Percentiles rank a stretch among this genome's conserved stretches.
phyloP scores from a whole-genome alignment of 1,140 invertebrate genomes.

The Zaprionus africanus region DNA sequence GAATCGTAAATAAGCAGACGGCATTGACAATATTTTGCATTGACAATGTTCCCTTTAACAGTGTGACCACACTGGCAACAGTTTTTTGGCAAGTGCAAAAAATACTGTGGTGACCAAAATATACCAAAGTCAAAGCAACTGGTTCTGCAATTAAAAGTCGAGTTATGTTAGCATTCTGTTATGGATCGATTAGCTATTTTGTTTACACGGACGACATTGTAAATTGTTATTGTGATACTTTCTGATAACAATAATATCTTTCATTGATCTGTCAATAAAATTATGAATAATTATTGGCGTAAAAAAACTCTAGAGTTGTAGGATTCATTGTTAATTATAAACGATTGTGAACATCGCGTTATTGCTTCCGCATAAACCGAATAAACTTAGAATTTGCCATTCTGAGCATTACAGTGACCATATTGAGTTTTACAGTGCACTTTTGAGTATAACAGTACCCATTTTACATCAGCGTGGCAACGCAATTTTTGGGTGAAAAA shows the following conservation, averaged over 20 bases:
- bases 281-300: neutral
- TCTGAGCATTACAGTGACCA: slow-evolving; percentile 15
- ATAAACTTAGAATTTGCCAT: slow-evolving; percentile 1
- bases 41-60: neutral
- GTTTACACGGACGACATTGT: neutral
- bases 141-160: neutral
- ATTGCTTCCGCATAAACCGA: neutral
- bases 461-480: slow-evolving; percentile 57
- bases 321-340: neutral
- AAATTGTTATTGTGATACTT: neutral
- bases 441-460: slow-evolving; percentile 45
- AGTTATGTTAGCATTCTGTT: neutral
- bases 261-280: neutral
- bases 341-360: neutral
- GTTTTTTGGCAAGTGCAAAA: neutral
- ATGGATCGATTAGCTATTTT: neutral
- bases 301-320: neutral
- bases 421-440: slow-evolving; percentile 33
- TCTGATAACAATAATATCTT: neutral
- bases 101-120: neutral
- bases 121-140: neutral
- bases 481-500: slow-evolving; percentile 57
- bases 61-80: neutral
- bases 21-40: slow-evolving; percentile 41
- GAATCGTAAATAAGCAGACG: slow-evolving; percentile 42